Evolutionary conservation across 2,797 vertebrate genomes (phyloP), one percentile per base, ranked within the genome.

Genomic region (Poeciliopsis paucimaculata): DNA sequence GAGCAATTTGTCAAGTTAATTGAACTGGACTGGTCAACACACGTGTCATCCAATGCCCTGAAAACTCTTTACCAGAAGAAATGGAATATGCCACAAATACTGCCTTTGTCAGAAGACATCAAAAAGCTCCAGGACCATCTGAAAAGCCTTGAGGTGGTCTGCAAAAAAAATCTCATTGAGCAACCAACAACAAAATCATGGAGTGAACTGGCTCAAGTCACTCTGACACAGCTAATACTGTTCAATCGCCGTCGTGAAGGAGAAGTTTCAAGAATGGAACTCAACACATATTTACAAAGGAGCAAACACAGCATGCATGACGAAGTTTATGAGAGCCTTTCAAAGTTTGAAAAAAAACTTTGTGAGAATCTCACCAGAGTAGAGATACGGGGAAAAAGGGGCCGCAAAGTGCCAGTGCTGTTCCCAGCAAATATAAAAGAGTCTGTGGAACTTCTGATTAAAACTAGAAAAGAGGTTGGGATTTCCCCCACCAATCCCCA

Each of bases 1-100:
- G 75, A 64, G n/a, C 12, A 66, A n/a, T 64, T 74, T 26, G 0
- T 6, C 1, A 77, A 41, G 13, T 18, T 76, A 31, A 74, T 47
- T 74, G 71, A 74, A 57, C 47, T 77, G 13, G 57, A 77, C 20
- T 77, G 47, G 75, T 39, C 43, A 43, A 49, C 53, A 39, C 57
- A 57, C 1, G 80, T 77, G 18, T 72, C 75, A 64, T 51, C 53
- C n/a, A 81, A 43, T 76, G 68, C 34, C 12, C 11, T 81, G 20
- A 77, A 73, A 66, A 81, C 46, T 0, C 8, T 77, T 1, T 31
- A 71, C 9, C 64, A 71, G 16, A 55, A 43, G 15, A 80, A 62
- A 80, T 72, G 13, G 73, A 80, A 76, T 16, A 26, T 4, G 1
- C 72, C 72, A 5, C 57, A 79, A 45, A 34, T 18, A 1, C 36